phyloP scores from a whole-genome alignment of 2,888 invertebrate genomes.

The Lasioglossum leucozonium region DNA sequence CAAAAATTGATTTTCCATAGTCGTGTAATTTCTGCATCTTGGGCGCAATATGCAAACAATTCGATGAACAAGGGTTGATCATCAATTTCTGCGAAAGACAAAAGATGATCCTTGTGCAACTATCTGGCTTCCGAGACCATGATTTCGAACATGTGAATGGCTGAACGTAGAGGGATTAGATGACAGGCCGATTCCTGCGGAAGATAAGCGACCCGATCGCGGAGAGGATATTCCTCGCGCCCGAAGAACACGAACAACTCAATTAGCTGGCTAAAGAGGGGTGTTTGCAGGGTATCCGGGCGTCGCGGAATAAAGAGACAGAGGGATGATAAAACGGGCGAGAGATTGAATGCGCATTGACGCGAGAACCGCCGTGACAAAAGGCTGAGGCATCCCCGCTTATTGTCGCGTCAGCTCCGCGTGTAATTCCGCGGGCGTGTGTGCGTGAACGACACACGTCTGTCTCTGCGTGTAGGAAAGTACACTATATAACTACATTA shows the following conservation, averaged over 20 bases:
- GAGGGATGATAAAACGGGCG: slow-evolving; percentile 63
- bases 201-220: slow-evolving; percentile 19
- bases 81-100: too few species aligned
- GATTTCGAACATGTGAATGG: not conserved
- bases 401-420: slow-evolving; percentile 74
- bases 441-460: slow-evolving; percentile 58
- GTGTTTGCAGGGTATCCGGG: slow-evolving; percentile 51
- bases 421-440: slow-evolving; percentile 64
- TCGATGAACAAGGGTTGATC: too few species aligned
- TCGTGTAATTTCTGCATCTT: too few species aligned
- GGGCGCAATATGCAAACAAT: too few species aligned
- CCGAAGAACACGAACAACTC: slow-evolving; percentile 69
- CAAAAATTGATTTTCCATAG: too few species aligned
- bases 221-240: slow-evolving; percentile 19
- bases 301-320: slow-evolving; percentile 63
- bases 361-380: slow-evolving; percentile 84
- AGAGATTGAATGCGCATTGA: slow-evolving; percentile 82
- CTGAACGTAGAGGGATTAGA: not conserved
- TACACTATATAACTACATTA: slow-evolving; percentile 83
- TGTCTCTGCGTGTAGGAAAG: slow-evolving; percentile 72
- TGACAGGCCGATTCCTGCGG: slow-evolving; percentile 18
- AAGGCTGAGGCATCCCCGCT: slow-evolving; percentile 83
- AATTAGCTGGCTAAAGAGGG: slow-evolving; percentile 74
- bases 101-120: too few species aligned
- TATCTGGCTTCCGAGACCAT: too few species aligned